Evolutionary conservation across 2,888 invertebrate species (phyloP).

Genomic region (Pyrrhia umbra): DNA sequence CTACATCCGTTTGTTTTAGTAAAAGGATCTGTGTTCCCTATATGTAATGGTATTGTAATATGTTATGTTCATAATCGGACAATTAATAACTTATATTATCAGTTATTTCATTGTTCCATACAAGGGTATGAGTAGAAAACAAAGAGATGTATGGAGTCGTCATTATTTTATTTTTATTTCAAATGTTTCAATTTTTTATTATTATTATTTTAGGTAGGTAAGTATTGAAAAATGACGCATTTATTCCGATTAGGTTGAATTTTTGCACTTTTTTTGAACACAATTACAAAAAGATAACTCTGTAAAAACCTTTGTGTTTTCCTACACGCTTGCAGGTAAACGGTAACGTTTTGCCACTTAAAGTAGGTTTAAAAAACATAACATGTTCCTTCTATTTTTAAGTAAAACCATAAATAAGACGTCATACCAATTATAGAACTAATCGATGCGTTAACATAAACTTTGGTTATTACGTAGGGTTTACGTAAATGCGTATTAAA

Average conservation of each 20-base stretch:
- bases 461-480: background rate
- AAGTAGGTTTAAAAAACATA: background rate
- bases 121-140: slow-evolving; percentile 14
- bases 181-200: no score
- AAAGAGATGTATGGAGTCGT: slow-evolving; percentile 16
- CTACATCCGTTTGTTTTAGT: slow-evolving; percentile 20
- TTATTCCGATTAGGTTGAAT: no score
- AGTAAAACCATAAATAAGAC: background rate
- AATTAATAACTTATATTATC: slow-evolving; percentile 52
- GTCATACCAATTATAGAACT: background rate
- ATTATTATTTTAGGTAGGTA: background rate
- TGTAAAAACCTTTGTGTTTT: no score
- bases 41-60: slow-evolving; percentile 47
- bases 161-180: background rate
- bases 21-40: slow-evolving; percentile 28
- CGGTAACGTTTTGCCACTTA: no score
- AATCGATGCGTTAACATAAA: background rate
- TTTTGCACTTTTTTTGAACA: no score
- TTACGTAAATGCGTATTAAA: background rate
- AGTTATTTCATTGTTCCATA: slow-evolving; percentile 54
- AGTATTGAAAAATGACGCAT: no score
- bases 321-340: no score
- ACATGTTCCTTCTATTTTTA: background rate
- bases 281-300: no score
- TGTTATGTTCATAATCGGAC: slow-evolving; percentile 33